Base-by-base conservation (phyloP, 2,797 vertebrate species). In the Amniataba percoides region DNA sequence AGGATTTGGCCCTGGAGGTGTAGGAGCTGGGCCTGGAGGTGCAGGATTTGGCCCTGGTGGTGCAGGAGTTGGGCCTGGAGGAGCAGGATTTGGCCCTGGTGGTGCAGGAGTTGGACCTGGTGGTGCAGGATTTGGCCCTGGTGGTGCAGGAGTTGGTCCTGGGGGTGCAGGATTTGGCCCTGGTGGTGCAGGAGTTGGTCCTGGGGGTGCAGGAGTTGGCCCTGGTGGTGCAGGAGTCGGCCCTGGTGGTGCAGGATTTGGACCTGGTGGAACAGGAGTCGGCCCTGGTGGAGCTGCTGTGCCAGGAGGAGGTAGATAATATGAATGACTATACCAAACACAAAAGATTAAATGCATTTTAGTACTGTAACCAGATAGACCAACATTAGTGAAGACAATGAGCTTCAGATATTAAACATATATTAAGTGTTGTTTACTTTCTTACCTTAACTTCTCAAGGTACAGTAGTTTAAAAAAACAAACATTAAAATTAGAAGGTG, bases 241-340 rank as follows among this genome's bases (percentile, higher is more conserved):
- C 0, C 85, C 85, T 0, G 83, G 85, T 0, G 84, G 86, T 0
- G 0, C 63, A 0, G 87, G 89, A 5, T 0, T 76, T 46, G 87
- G 89, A 0, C 89, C 87, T 0, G 86, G 93, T 2, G 86, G 90
- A n/a, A n/a, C n/a, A n/a, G 68, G 85, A 10, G 82, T 77, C 13
- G 56, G 78, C 0, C 74, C 78, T 71, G 65, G 78, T 5, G 82
- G 87, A 66, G 78, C 71, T 42, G 63, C 45, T 51, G 60, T 70
- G 40, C 86, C 82, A 73, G 80, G 76, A 66, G 82, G 86, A 86
- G 89, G 90, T 88, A 79, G 8, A 80, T 53, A 36, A 59, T 43
- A 27, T 65, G 0, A 77, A 15, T 60, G 27, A 56, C 1, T 13
- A 31, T 21, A 19, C 53, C 46, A 67, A 67, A 2, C 48, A 60